A percentile compares a stretch with the other conserved stretches of the same genome.
phyloP scores from a whole-genome alignment of 2,888 invertebrate species.

The Drosophila pseudotalamancana region DNA sequence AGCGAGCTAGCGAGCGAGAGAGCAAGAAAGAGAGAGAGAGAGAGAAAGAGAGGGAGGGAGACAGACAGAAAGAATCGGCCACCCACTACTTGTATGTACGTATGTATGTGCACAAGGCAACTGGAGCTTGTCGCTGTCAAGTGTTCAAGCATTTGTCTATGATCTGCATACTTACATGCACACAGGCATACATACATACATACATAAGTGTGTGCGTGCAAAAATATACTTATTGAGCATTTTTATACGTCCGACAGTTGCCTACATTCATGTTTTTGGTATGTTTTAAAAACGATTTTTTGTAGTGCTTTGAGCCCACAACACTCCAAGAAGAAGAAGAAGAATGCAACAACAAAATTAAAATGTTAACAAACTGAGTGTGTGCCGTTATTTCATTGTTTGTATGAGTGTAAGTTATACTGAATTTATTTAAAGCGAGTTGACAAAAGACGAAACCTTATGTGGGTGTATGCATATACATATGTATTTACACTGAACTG shows the following conservation, averaged over 20 bases:
- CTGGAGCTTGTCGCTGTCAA: constrained; percentile 24
- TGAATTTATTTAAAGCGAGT: background rate
- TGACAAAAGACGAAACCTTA: background rate
- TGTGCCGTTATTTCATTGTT: no score
- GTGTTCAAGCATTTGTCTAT: constrained; percentile 32
- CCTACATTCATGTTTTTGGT: constrained; percentile 13
- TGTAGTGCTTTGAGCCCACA: no score
- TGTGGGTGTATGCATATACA: background rate
- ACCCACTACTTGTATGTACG: constrained; percentile 40
- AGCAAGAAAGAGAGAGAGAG: background rate
- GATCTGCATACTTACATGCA: constrained; percentile 23
- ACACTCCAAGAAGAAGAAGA: no score
- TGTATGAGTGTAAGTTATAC: background rate
- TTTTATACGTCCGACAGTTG: constrained; percentile 6
- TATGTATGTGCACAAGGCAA: constrained; percentile 23
- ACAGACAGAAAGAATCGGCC: constrained; percentile 13
- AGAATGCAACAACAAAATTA: no score
- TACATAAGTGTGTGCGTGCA: background rate
- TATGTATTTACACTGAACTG: background rate
- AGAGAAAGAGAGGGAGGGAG: background rate
- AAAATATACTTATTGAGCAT: background rate
- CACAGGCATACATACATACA: background rate
- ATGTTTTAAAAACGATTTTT: no score
- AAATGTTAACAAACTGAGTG: background rate
- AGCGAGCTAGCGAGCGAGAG: no score